Evolutionary conservation across 2,888 invertebrate genomes (phyloP).

Genomic region (Heliconius charithonia): DNA sequence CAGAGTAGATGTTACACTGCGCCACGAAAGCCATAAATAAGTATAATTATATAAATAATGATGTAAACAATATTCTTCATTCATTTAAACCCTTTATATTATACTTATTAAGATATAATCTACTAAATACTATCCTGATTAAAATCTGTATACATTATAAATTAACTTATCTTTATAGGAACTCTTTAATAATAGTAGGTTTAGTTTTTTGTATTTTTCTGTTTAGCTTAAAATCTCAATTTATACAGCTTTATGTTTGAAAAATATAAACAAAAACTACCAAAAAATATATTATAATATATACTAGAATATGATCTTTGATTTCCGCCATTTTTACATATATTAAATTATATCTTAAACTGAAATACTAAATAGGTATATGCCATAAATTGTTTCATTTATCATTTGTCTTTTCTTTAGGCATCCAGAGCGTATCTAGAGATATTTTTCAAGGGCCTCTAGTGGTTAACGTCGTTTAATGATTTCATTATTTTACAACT

Average conservation of each 20-base stretch:
- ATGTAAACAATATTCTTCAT: too few species aligned
- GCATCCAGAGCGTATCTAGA: too few species aligned
- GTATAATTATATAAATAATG: too few species aligned
- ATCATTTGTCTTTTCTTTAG: too few species aligned
- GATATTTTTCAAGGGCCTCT: too few species aligned
- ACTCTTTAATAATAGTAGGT: neutral
- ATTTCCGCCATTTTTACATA: neutral
- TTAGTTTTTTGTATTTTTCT: neutral
- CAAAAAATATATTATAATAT: neutral
- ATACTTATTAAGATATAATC: neutral
- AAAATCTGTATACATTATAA: slow-evolving; percentile 3
- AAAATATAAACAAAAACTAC: neutral
- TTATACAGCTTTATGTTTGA: neutral
- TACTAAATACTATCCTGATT: slow-evolving; percentile 3
- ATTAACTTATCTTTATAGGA: neutral
- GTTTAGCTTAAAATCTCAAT: neutral
- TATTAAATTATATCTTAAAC: too few species aligned
- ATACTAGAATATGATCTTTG: neutral
- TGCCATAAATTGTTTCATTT: too few species aligned
- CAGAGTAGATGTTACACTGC: too few species aligned
- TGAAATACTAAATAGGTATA: too few species aligned
- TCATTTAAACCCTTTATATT: neutral
- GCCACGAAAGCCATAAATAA: too few species aligned
- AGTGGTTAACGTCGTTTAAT: too few species aligned
- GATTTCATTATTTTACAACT: too few species aligned